phyloP scores from a whole-genome alignment of 1,140 invertebrate species.

The Drosophila murphyi region DNA sequence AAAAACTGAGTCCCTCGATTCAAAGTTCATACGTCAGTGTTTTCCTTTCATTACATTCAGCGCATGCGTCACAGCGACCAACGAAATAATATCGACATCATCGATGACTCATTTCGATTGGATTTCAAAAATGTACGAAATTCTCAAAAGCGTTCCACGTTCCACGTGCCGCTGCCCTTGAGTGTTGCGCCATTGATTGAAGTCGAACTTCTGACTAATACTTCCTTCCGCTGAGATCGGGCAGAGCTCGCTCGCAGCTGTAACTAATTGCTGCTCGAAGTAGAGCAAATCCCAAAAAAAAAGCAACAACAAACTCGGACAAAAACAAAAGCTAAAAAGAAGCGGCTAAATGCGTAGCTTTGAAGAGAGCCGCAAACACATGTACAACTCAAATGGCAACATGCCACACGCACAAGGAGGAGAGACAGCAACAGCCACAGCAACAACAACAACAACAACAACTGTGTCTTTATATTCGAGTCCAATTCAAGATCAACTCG shows the following conservation, averaged over 20 bases:
- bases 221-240: constrained; percentile 62
- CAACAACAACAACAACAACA: constrained; percentile 24
- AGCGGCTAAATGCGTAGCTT: constrained; percentile 44
- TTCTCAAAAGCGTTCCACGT: constrained; percentile 24
- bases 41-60: not conserved
- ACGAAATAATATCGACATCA: constrained; percentile 26
- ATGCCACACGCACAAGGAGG: constrained; percentile 73
- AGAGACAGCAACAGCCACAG: constrained; percentile 2
- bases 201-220: constrained; percentile 67
- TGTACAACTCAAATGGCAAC: constrained; percentile 82
- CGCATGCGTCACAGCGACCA: constrained; percentile 47
- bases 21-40: not conserved
- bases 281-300: constrained; percentile 38
- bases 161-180: constrained; percentile 59
- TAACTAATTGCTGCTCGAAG: constrained; percentile 67
- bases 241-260: constrained; percentile 33
- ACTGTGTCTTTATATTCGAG: constrained; percentile 38
- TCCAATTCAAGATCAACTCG: constrained; percentile 49
- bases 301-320: not conserved
- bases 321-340: constrained; percentile 20
- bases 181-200: constrained; percentile 18
- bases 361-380: constrained; percentile 77
- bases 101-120: constrained; percentile 54
- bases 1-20: too few species aligned
- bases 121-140: constrained; percentile 64